phyloP scores from a whole-genome alignment of 2,888 invertebrate species.

The Parnassius mnemosyne region DNA sequence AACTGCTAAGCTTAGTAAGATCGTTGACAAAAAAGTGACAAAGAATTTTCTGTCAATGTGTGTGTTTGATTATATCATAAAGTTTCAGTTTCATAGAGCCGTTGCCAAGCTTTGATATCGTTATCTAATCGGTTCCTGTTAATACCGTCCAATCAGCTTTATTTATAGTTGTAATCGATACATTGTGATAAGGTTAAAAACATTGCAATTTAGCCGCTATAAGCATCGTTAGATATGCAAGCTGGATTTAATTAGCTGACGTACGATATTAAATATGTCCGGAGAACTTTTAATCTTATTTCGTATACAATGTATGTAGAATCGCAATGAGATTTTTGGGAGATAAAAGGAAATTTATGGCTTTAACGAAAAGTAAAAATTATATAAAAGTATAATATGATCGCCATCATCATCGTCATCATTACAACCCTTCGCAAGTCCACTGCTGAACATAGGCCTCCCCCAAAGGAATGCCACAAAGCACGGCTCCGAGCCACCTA shows the following conservation, averaged over 20 bases:
- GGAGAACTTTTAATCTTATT: conserved; percentile 4
- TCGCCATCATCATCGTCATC: not conserved
- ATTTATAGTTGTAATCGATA: conserved; percentile 29
- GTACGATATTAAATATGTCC: not conserved
- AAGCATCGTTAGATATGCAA: conserved; percentile 21
- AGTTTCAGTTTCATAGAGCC: not conserved
- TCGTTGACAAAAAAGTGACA: too few relatives aligned
- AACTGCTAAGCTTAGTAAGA: too few relatives aligned
- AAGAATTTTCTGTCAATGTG: too few relatives aligned
- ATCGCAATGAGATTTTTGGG: not conserved
- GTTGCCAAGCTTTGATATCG: not conserved
- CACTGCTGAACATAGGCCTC: too few relatives aligned
- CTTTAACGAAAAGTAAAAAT: too few relatives aligned
- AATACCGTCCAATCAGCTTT: conserved; percentile 8
- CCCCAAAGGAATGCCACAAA: too few relatives aligned
- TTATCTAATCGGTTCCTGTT: not conserved
- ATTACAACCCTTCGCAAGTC: too few relatives aligned
- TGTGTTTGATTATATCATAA: too few relatives aligned
- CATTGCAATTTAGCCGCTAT: conserved; percentile 31
- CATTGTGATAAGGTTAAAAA: conserved; percentile 32
- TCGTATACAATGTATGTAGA: not conserved
- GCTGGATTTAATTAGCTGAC: conserved; percentile 29
- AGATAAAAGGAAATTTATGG: not conserved
- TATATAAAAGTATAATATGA: conserved; percentile 1
- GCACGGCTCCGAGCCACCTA: too few relatives aligned